phyloP scores from a whole-genome alignment of 2,113 vertebrate genomes.

The Neomonachus schauinslandi region DNA sequence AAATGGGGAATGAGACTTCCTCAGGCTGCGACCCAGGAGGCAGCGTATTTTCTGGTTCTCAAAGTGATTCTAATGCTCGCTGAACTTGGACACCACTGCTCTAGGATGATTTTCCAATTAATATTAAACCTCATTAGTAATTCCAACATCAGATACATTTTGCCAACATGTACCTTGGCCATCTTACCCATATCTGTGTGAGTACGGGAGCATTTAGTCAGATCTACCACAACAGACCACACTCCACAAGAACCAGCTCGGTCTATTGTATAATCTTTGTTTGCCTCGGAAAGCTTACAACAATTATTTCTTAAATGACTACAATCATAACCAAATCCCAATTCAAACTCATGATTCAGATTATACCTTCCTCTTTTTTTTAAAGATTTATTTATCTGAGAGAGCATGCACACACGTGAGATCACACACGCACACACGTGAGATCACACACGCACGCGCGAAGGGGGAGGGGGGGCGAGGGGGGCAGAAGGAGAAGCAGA shows the following conservation, averaged over 20 bases:
- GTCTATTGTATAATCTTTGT: background rate
- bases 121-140: background rate
- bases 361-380: conserved; percentile 89
- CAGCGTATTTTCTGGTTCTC: background rate
- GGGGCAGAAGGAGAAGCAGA: background rate
- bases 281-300: background rate
- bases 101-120: background rate
- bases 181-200: background rate
- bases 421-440: too few relatives aligned
- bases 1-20: background rate
- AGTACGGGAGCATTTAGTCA: background rate
- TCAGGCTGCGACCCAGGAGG: background rate
- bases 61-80: background rate
- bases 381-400: background rate
- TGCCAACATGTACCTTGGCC: background rate
- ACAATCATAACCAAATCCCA: background rate
- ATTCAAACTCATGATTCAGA: background rate
- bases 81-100: background rate
- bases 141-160: background rate
- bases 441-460: too few relatives aligned
- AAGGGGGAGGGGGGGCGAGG: too few relatives aligned
- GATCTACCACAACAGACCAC: background rate
- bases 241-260: background rate
- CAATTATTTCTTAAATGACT: background rate
- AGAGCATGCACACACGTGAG: background rate